phyloP scores from a whole-genome alignment of 2,797 vertebrate genomes.

The Lithobates pipiens region DNA sequence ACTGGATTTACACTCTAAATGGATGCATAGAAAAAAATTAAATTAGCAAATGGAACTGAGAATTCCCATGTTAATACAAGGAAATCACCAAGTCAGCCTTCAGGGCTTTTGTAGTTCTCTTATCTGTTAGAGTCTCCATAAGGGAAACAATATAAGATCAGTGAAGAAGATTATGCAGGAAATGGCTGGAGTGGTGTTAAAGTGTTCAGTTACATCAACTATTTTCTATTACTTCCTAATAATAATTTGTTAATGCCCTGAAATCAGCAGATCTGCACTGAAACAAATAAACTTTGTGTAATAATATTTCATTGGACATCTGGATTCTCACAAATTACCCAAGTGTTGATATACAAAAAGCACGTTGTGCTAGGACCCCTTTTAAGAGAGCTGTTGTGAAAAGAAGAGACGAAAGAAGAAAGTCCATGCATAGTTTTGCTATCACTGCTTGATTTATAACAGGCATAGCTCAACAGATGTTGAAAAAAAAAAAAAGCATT shows the following conservation, averaged over 20 bases:
- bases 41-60: background rate
- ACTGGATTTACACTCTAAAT: background rate
- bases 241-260: constrained; percentile 30
- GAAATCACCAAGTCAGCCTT: background rate
- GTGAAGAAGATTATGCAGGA: constrained; percentile 27
- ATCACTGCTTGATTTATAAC: constrained; percentile 7
- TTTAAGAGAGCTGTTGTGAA: background rate
- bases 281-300: constrained; percentile 45
- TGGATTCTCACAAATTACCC: constrained; percentile 30
- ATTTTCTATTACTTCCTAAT: constrained; percentile 34
- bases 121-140: constrained; percentile 19
- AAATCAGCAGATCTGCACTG: constrained; percentile 15
- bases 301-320: constrained; percentile 46
- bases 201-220: constrained; percentile 44
- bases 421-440: constrained; percentile 17
- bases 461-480: background rate
- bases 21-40: background rate
- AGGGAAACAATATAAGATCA: constrained; percentile 26
- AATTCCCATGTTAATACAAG: constrained; percentile 1
- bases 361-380: background rate
- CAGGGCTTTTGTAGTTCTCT: background rate
- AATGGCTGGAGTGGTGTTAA: constrained; percentile 32
- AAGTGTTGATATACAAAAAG: constrained; percentile 39
- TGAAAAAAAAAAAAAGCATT: background rate
- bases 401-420: constrained; percentile 19